phyloP scores from a whole-genome alignment of 2,888 invertebrate species.

The Xanthia icteritia region DNA sequence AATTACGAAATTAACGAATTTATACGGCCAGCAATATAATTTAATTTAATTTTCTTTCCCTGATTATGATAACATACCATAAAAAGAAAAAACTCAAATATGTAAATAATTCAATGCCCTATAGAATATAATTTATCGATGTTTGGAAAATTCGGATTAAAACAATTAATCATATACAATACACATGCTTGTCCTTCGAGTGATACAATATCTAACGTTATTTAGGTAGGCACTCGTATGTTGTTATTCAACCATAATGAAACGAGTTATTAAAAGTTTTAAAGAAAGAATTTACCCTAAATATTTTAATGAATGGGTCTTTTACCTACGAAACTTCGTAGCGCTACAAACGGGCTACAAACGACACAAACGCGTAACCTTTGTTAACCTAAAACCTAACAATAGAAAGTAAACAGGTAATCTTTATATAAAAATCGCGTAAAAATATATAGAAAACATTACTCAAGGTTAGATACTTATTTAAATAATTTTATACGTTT shows the following conservation, averaged over 20 bases:
- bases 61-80: not conserved
- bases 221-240: not conserved
- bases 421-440: not conserved
- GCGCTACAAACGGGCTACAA: constrained; percentile 45
- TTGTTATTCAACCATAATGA: not conserved
- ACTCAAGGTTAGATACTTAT: constrained; percentile 52
- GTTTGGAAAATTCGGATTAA: not conserved
- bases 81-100: not conserved
- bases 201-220: not conserved
- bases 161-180: not conserved
- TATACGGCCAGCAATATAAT: not conserved
- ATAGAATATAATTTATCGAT: not conserved
- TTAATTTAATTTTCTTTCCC: not conserved
- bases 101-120: not conserved
- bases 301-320: constrained; percentile 2
- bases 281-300: not conserved
- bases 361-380: constrained; percentile 11
- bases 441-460: constrained; percentile 12
- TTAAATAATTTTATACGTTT: constrained; percentile 56
- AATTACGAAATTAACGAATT: too few species aligned
- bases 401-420: constrained; percentile 16
- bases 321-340: constrained; percentile 35
- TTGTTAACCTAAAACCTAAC: not conserved
- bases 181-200: not conserved
- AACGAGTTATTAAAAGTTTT: not conserved